Percentiles rank a stretch among this genome's conserved stretches.
These are phyloP conservation scores for Yponomeuta sedellus DNA, from an alignment of 2,888 invertebrate species.

Conservation along the genomic window DNA sequence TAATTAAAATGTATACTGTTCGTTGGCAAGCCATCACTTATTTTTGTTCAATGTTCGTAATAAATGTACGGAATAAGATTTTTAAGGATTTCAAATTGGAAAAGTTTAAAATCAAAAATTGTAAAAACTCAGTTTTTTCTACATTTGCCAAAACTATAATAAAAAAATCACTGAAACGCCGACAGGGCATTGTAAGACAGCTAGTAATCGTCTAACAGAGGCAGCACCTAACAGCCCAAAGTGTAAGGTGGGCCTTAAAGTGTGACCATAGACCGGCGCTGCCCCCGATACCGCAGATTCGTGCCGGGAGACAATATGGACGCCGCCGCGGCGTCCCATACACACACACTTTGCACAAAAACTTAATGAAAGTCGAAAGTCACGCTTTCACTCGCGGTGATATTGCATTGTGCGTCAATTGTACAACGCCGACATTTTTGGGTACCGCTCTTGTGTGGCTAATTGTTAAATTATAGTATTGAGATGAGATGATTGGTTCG, in stretches of 20 bases:
- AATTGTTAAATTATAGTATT: slow-evolving; percentile 16
- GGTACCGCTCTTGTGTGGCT: slow-evolving; percentile 10
- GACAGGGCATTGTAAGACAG: too few species aligned
- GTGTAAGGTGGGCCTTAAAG: not conserved
- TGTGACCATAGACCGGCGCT: not conserved
- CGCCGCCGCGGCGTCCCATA: slow-evolving; percentile 36
- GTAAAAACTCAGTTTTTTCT: too few species aligned
- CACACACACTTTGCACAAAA: slow-evolving; percentile 68
- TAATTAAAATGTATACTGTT: too few species aligned
- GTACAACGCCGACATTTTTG: slow-evolving; percentile 16
- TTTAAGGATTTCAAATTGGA: too few species aligned
- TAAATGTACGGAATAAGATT: too few species aligned
- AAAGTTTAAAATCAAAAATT: too few species aligned
- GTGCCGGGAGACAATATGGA: slow-evolving; percentile 14
- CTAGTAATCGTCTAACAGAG: too few species aligned
- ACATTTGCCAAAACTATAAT: too few species aligned
- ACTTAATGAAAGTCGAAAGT: slow-evolving; percentile 75
- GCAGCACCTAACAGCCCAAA: too few species aligned
- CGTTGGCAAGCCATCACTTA: too few species aligned
- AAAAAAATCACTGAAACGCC: too few species aligned
- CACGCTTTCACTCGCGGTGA: slow-evolving; percentile 70
- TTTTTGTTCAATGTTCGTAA: too few species aligned
- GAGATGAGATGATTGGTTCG: slow-evolving; percentile 8
- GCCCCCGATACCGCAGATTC: slow-evolving; percentile 15
- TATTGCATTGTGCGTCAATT: slow-evolving; percentile 47